Evolutionary conservation across 2,113 vertebrate genomes (phyloP).

Genomic region (Emydura subglobosa): DNA sequence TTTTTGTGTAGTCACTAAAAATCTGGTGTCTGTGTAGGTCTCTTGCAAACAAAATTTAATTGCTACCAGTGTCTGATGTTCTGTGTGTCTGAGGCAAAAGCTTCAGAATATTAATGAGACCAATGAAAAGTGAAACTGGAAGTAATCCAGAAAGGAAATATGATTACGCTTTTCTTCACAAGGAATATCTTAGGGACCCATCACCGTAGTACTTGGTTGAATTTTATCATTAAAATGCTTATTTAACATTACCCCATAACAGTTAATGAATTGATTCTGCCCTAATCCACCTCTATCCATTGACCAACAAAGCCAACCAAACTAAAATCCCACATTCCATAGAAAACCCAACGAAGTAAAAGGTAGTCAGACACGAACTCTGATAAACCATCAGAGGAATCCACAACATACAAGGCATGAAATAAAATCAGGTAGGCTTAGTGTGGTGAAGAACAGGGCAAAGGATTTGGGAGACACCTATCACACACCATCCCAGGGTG

Average conservation of each 20-base stretch:
- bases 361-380: background rate
- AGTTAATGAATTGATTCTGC: slow-evolving; percentile 55
- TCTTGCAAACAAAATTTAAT: background rate
- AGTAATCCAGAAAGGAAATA: slow-evolving; percentile 11
- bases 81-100: background rate
- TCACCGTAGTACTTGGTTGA: slow-evolving; percentile 28
- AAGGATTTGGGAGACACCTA: background rate
- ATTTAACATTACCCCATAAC: slow-evolving; percentile 19
- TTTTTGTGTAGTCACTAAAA: background rate
- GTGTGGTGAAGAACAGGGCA: background rate
- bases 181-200: background rate
- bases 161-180: background rate
- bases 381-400: background rate
- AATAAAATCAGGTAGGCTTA: background rate
- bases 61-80: background rate
- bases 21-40: background rate
- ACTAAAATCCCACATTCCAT: background rate
- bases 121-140: background rate
- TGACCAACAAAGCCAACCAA: slow-evolving; percentile 23
- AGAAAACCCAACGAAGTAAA: background rate
- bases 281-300: slow-evolving; percentile 36
- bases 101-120: background rate
- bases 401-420: background rate
- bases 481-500: background rate
- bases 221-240: slow-evolving; percentile 36